Base-by-base conservation (phyloP, 2,888 invertebrate genomes). In the Eucera pruinosa region DNA sequence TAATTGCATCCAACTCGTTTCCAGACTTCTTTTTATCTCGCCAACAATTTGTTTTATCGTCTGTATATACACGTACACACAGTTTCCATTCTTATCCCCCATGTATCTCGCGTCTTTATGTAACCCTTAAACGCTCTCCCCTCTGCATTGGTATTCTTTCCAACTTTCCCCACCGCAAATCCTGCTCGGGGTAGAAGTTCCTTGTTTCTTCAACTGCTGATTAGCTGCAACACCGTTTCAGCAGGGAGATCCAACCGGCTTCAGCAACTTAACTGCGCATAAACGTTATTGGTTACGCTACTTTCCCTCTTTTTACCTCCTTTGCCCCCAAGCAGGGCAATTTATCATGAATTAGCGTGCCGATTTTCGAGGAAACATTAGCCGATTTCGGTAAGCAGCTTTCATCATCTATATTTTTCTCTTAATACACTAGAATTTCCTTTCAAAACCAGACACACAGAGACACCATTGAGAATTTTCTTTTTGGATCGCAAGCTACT, bases 1-100 rank as follows among this genome's bases (percentile, higher is more conserved):
- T 64, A 67, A 62, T 77, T 76, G 61, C 62, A 64, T 60, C 50
- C 48, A 47, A n/a, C 36, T 23, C n/a, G 43, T 64, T 57, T 60
- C 58, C 47, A 47, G 58, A 69, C 78, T 57, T 73, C 58, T 54
- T 67, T 67, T 36, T 48, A 25, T n/a, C 27, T 18, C 47, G 45
- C 39, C 30, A 30, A 67, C 15, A 20, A 58, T 60, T 60, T 25
- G 33, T 27, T 60, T 47, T 23, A 47, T 41, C 36, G 30, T 15
- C 15, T 7, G 18, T 20, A 15, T 11, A 30, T 25, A 41, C n/a
- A 25, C n/a, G n/a, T 1, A n/a, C n/a, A 11, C 11, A 39, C 55
- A 41, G 43, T 43, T 43, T 18, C 36, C 18, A 36, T 36, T 54
- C 58, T 6, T n/a, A 39, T 62, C 18, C 6, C 13, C 20, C 7